Base-by-base conservation (phyloP, 1,140 invertebrate species). In the Pseudomyrmex concolor region DNA sequence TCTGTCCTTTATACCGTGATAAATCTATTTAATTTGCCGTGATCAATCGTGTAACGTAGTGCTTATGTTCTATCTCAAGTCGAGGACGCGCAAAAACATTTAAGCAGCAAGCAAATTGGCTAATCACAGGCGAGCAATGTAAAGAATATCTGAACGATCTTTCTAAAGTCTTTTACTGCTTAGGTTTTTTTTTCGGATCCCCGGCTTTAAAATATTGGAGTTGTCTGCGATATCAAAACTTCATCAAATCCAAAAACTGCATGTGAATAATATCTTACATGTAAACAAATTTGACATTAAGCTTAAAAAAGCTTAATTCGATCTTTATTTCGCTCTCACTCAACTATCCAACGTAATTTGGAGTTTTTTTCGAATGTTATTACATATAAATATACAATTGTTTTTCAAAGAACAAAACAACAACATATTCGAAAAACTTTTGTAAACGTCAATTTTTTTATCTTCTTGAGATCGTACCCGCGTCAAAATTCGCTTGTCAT, bases 401-500 rank as follows among this genome's bases (percentile, higher is more conserved):
- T 34, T 34, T 34, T 5, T 45, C 15, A 70, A 17, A 70, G 34
- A 34, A 34, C 34, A 34, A 34, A 34, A 34, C 34, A 34, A 34
- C 34, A 34, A 34, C 34, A 34, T 34, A 34, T 34, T 7, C 34
- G 34, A 78, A 67, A 68, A 5, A 77, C 45, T 74, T 59, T 72
- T 19, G n/a, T 64, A 7, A 50, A 57, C 2, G 51, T 34, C 22
- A 8, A 0, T 78, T 68, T 17, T 45, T 13, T 50, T 34, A 57
- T 70, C 22, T 45, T 5, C 1, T 78, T 7, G 48, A 54, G 25
- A 51, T 19, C 12, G 5, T 57, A 45, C 0, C 4, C 12, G 19
- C 15, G 12, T 68, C 64, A 48, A 60, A 10, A 54, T 66, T 43
- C 4, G 22, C 13, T 63, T 80, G 76, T 80, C 55, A 80, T 80